phyloP scores from a whole-genome alignment of 2,797 vertebrate species.

The Chelon auratus region DNA sequence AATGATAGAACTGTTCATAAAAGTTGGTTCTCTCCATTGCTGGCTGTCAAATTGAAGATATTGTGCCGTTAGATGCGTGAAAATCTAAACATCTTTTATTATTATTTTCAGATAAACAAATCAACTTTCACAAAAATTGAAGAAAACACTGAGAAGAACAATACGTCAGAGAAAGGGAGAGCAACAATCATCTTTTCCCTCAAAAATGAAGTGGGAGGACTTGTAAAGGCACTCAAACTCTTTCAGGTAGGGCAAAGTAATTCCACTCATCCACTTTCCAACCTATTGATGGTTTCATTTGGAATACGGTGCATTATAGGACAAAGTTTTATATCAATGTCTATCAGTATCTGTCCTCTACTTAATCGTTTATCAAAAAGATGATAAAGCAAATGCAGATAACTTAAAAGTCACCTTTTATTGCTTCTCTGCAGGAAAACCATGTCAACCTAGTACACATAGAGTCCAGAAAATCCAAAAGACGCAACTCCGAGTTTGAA shows the following conservation, averaged over 20 bases:
- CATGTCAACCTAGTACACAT: slow-evolving; percentile 97
- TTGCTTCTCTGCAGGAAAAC: slow-evolving; percentile 88
- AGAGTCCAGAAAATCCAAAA: slow-evolving; percentile 95
- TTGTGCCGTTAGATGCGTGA: not conserved
- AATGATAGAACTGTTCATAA: not conserved
- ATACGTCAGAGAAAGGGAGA: slow-evolving; percentile 85
- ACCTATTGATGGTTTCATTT: not conserved
- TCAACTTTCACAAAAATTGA: slow-evolving; percentile 91
- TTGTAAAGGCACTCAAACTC: slow-evolving; percentile 95
- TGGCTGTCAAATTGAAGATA: not conserved
- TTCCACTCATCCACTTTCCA: not conserved
- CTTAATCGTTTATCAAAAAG: not conserved
- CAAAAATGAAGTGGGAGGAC: slow-evolving; percentile 97
- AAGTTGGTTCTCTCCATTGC: not conserved
- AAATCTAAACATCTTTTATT: not conserved
- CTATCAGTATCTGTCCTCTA: too few species aligned
- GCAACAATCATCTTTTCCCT: slow-evolving; percentile 95
- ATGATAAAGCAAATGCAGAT: not conserved
- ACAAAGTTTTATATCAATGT: not conserved
- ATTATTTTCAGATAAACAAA: slow-evolving; percentile 87
- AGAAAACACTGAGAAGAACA: slow-evolving; percentile 94
- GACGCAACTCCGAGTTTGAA: slow-evolving; percentile 96
- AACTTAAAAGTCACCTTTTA: not conserved
- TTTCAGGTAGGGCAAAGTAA: slow-evolving; percentile 88
- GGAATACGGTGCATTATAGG: not conserved